These are phyloP conservation scores for Petaurus breviceps DNA, from an alignment of 2,113 vertebrate species.

Conservation along the genomic window DNA sequence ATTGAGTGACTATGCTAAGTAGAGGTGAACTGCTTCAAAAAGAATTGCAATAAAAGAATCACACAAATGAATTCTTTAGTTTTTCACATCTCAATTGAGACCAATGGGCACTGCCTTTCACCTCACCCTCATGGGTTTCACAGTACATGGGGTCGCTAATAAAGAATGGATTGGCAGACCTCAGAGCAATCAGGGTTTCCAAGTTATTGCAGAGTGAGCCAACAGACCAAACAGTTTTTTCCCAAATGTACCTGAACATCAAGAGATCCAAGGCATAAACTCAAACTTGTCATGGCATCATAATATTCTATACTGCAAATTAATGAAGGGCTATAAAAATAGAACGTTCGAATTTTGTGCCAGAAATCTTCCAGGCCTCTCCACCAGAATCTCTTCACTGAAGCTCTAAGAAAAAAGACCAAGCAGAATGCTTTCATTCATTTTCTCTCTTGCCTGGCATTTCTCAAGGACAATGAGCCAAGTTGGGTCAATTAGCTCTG, in stretches of 20 bases:
- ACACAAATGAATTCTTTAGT: background rate
- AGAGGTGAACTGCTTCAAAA: background rate
- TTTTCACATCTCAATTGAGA: background rate
- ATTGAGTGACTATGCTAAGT: background rate
- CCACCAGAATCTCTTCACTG: background rate
- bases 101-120: background rate
- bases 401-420: background rate
- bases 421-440: background rate
- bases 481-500: background rate
- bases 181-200: conserved; percentile 34
- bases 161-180: conserved; percentile 49
- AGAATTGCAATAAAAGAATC: background rate
- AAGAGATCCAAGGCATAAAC: background rate
- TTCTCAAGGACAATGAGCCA: background rate
- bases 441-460: background rate
- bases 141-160: conserved; percentile 50
- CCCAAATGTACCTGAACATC: conserved; percentile 42
- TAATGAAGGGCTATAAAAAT: background rate
- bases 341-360: background rate
- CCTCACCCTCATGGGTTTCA: conserved; percentile 55
- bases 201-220: conserved; percentile 57
- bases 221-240: conserved; percentile 48
- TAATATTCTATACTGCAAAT: background rate
- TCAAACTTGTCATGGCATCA: background rate
- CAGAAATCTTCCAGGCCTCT: background rate